Evolutionary conservation across 2,888 invertebrate genomes (phyloP), one percentile per base, ranked within the genome.

Genomic region (Tricholauxania praeusta): DNA sequence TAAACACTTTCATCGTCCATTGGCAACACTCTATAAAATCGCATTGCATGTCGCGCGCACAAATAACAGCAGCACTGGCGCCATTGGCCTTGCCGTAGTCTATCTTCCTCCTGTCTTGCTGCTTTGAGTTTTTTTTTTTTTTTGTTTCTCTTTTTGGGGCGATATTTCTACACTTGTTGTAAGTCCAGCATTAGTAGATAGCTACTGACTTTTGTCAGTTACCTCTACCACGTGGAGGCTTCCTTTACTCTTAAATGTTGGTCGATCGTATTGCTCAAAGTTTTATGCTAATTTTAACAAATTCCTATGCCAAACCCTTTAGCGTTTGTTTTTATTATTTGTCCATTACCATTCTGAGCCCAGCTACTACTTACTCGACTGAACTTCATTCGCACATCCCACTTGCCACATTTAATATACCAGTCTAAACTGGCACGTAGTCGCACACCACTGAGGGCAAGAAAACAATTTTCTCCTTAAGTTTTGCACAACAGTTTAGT

Each of bases 241-340:
- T 3, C 22, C 15, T 49, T 51, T 19, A 3, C 28, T 19, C 22
- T 12, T 57, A 12, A 55, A 12, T 28, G 57, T 52, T 28, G 22
- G 28, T 14, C 65, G 22, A 14, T 19, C 57, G 22, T 22, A 19
- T 32, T 19, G 22, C 5, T 49, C 28, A 10, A 22, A 39, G 67
- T 65, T 65, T 48, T 65, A 71, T 71, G 71, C 71, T 71, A 71
- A 71, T 71, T 71, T 71, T 49, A 71, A 65, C 65, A 65, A 71
- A 71, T 71, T 71, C 71, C 53, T 63, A 49, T 63, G 39, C 52
- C 8, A 17, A 59, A 59, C 49, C 49, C 59, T 17, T 48, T 49
- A 10, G 60, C 60, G 49, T 55, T 69, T 66, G 65, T 52, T 65
- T 65, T 66, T 55, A 66, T 66, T 66, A 66, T 39, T 66, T 22